A percentile compares a stretch with the other conserved stretches of the same genome.
Conservation (phyloP, 1,140 invertebrate genomes). For the Brachionus angularis region DNA sequence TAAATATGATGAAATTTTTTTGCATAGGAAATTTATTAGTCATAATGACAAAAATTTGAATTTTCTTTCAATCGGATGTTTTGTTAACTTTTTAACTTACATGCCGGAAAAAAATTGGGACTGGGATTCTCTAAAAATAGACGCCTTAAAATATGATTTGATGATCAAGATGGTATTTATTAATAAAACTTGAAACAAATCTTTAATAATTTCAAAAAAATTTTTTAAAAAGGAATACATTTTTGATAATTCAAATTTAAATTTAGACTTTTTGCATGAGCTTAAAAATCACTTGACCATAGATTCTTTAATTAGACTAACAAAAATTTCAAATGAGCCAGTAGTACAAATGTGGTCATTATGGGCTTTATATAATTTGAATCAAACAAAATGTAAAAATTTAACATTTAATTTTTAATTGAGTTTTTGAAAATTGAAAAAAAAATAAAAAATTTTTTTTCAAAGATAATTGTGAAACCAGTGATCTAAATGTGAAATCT, state of each 20-base stretch:
- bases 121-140: slow-evolving; percentile 20
- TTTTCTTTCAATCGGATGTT: slow-evolving; percentile 14
- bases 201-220: too few species aligned
- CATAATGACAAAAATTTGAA: slow-evolving; percentile 14
- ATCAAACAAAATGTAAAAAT: not conserved
- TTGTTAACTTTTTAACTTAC: slow-evolving; percentile 11
- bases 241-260: too few species aligned
- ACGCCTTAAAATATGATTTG: not conserved
- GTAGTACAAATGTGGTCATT: slow-evolving; percentile 28
- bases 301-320: slow-evolving; percentile 6
- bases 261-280: not conserved
- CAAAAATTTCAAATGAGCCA: not conserved
- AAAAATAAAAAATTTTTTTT: too few species aligned
- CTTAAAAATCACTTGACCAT: not conserved
- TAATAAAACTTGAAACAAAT: too few species aligned
- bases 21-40: not conserved
- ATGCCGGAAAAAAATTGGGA: slow-evolving; percentile 17
- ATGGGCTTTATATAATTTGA: slow-evolving; percentile 2
- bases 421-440: too few species aligned
- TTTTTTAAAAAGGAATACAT: too few species aligned
- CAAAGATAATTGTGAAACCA: too few species aligned
- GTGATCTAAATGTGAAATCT: too few species aligned
- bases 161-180: not conserved
- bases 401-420: not conserved
- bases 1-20: not conserved